phyloP scores from a whole-genome alignment of 2,888 invertebrate genomes.

The Plutella xylostella region DNA sequence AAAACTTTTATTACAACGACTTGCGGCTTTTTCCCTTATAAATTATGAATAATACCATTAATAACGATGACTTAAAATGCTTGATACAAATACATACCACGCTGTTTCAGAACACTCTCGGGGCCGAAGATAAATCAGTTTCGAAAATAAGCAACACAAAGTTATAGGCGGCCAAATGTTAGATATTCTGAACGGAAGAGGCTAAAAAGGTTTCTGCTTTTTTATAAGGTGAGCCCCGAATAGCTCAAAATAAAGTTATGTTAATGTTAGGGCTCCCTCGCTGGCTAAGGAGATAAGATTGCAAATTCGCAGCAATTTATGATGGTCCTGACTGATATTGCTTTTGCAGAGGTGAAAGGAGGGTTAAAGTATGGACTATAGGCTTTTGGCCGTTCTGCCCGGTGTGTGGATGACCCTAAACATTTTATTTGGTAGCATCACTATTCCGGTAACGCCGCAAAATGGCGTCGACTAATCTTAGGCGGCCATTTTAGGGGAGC shows the following conservation, averaged over 20 bases:
- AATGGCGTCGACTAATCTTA: slow-evolving; percentile 61
- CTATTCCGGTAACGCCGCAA: slow-evolving; percentile 53
- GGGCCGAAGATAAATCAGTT: no score
- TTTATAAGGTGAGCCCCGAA: slow-evolving; percentile 51
- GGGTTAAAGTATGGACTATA: slow-evolving; percentile 61
- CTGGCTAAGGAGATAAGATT: slow-evolving; percentile 63
- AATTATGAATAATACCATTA: not conserved
- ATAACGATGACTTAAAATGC: slow-evolving; percentile 4
- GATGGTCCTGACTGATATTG: slow-evolving; percentile 25
- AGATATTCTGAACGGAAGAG: no score
- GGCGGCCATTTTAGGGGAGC: slow-evolving; percentile 54
- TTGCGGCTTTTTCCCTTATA: slow-evolving; percentile 26
- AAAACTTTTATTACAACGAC: slow-evolving; percentile 35
- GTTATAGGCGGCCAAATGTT: no score
- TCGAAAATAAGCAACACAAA: no score
- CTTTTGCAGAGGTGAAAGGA: slow-evolving; percentile 15
- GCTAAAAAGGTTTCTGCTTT: slow-evolving; percentile 20
- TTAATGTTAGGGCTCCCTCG: slow-evolving; percentile 57
- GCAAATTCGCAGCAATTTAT: slow-evolving; percentile 70
- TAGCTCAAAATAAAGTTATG: slow-evolving; percentile 61
- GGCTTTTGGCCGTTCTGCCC: slow-evolving; percentile 57
- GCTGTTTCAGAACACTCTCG: no score
- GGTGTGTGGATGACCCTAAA: slow-evolving; percentile 64
- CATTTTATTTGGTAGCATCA: slow-evolving; percentile 65
- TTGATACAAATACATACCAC: no score